phyloP scores from a whole-genome alignment of 2,113 vertebrate genomes.

The Apaloderma vittatum region DNA sequence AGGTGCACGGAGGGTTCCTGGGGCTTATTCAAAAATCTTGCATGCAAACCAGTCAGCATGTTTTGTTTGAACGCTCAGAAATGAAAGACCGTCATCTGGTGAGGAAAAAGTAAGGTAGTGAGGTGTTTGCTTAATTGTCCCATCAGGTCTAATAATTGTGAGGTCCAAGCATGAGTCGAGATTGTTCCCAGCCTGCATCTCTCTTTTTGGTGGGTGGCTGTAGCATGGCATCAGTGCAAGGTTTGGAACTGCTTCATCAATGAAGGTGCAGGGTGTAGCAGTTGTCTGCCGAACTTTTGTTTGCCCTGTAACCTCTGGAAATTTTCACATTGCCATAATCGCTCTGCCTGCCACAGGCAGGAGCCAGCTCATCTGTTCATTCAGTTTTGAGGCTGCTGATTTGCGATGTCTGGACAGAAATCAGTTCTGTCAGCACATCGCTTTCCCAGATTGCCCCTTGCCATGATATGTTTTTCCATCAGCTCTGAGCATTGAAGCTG shows the following conservation, averaged over 20 bases:
- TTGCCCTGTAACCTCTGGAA: neutral
- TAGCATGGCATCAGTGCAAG: neutral
- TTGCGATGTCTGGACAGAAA: neutral
- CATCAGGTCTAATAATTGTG: neutral
- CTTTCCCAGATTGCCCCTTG: neutral
- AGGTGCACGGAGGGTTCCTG: conserved; percentile 90
- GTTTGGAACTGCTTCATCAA: neutral
- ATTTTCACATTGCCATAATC: neutral
- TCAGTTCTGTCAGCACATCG: neutral
- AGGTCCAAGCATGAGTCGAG: neutral
- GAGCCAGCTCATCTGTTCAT: neutral
- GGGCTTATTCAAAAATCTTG: conserved; percentile 91
- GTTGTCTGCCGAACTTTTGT: neutral
- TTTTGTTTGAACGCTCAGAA: conserved; percentile 94
- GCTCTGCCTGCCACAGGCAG: neutral
- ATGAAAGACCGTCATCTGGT: conserved; percentile 91
- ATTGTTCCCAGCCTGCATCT: neutral
- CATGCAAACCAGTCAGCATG: conserved; percentile 86
- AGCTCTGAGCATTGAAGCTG: neutral
- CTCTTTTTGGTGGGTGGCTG: neutral
- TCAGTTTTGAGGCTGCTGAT: neutral
- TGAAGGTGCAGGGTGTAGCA: neutral
- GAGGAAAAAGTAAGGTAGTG: conserved; percentile 84
- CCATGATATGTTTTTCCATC: neutral
- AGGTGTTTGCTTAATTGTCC: neutral